These are phyloP conservation scores for Leptodactylus fallax DNA, from an alignment of 2,797 vertebrate genomes.

Conservation along the genomic window DNA sequence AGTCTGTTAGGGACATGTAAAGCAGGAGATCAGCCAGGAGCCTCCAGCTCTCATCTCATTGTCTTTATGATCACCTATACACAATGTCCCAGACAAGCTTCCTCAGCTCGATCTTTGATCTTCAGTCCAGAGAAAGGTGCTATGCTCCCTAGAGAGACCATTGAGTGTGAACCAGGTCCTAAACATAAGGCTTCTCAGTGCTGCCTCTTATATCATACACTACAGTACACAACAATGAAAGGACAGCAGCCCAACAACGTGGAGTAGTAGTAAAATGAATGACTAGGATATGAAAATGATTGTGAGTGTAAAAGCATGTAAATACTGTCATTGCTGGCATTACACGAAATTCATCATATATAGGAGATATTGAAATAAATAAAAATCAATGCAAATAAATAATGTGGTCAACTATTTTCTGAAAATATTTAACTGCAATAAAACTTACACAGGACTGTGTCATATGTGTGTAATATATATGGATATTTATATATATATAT, in stretches of 20 bases:
- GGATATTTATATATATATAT: background rate
- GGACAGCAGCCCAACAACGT: background rate
- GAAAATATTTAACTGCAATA: too few relatives aligned
- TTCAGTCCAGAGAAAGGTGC: slow-evolving; percentile 39
- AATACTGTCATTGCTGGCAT: too few relatives aligned
- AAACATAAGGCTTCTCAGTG: background rate
- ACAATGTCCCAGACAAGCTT: slow-evolving; percentile 46
- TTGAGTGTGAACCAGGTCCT: background rate
- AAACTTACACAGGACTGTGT: too few relatives aligned
- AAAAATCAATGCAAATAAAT: background rate
- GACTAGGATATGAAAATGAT: background rate
- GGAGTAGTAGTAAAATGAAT: background rate
- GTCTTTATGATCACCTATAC: slow-evolving; percentile 69
- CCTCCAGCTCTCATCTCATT: slow-evolving; percentile 69
- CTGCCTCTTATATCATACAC: background rate
- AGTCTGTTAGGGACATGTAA: slow-evolving; percentile 75
- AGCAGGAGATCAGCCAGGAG: slow-evolving; percentile 66
- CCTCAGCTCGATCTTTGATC: slow-evolving; percentile 46
- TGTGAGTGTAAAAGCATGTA: too few relatives aligned
- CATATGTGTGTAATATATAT: background rate
- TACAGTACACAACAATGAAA: background rate
- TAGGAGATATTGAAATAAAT: too few relatives aligned
- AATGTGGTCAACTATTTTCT: background rate
- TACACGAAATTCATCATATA: too few relatives aligned
- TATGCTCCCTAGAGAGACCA: slow-evolving; percentile 22